Evolutionary conservation across 1,140 invertebrate genomes (phyloP).

Genomic region (Heliconius hermathena): DNA sequence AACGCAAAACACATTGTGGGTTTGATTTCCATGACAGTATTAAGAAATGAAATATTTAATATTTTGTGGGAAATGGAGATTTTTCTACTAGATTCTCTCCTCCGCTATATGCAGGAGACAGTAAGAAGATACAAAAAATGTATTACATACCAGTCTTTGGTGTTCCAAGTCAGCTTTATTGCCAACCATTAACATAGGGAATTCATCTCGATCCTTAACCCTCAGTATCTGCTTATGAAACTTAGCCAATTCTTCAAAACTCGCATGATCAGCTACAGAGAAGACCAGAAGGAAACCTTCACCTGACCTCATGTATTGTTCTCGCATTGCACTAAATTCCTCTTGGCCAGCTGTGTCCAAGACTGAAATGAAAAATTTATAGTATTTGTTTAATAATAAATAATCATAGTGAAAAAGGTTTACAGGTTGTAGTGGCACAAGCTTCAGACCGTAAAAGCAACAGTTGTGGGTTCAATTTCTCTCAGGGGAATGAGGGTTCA

Average conservation of each 20-base stretch:
- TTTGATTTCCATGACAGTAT: too few relatives aligned
- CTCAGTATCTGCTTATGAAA: slow-evolving; percentile 97
- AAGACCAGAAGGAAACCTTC: slow-evolving; percentile 98
- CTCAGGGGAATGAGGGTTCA: too few relatives aligned
- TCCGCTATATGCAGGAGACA: too few relatives aligned
- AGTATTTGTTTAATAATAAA: slow-evolving; percentile 1
- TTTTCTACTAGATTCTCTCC: too few relatives aligned
- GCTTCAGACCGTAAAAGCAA: too few relatives aligned
- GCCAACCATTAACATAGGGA: slow-evolving; percentile 97
- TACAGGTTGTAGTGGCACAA: too few relatives aligned
- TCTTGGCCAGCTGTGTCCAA: slow-evolving; percentile 99
- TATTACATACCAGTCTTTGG: slow-evolving; percentile 87
- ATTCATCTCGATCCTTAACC: slow-evolving; percentile 96
- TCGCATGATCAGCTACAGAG: slow-evolving; percentile 95
- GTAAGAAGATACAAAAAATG: background rate
- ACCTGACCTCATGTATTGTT: slow-evolving; percentile 97
- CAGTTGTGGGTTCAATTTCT: too few relatives aligned
- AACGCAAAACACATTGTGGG: too few relatives aligned
- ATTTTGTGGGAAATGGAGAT: too few relatives aligned
- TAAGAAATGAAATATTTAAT: too few relatives aligned
- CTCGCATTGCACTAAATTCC: slow-evolving; percentile 98
- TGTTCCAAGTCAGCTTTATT: slow-evolving; percentile 97
- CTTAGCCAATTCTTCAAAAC: slow-evolving; percentile 96
- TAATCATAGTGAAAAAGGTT: background rate
- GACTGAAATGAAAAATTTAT: slow-evolving; percentile 82